Evolutionary conservation across 2,888 invertebrate genomes (phyloP), one percentile per base, ranked within the genome.

Genomic region (Protonemura montana): DNA sequence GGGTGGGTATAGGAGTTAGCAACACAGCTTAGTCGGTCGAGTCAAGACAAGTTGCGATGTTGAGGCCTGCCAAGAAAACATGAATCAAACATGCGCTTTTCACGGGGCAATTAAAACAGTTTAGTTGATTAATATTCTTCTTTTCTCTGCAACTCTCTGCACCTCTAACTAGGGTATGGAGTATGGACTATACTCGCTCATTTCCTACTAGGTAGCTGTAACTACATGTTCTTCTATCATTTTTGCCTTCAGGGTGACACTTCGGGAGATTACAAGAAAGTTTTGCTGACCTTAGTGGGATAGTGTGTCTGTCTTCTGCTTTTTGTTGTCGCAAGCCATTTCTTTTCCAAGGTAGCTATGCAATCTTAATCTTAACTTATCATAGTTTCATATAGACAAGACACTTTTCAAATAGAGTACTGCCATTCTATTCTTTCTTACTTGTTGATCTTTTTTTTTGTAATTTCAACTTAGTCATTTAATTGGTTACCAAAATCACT

Each of bases 191-290:
- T n/a, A n/a, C n/a, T 10, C 78, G 5, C 25, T 29, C 25, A 7
- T 78, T 78, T 78, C 13, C 29, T 27, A 7, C 28, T 78, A 2
- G 7, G 26, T 2, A 28, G 27, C 29, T 78, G 26, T 13, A 3
- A 25, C 25, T 78, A 28, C 6, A 78, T 78, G 29, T 78, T 78
- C n/a, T 41, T n/a, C n/a, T 83, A 5, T 83, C 16, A 5, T 85
- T 80, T 87, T 89, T 90, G 90, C 91, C 95, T 96, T 91, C 95
- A 97, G 97, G 97, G 95, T 90, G 98, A 98, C 93, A 97, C 97
- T 89, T 97, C 97, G 90, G 98, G 98, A 90, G 97, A 98, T 94
- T 98, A 98, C 95, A 97, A 95, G 94, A 96, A 95, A 93, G 95
- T 97, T 90, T 94, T 98, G 91, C 94, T 98, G 92, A 95, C 97